Evolutionary conservation across 2,888 invertebrate genomes (phyloP).

Genomic region (Drosophila parthenogenetica): DNA sequence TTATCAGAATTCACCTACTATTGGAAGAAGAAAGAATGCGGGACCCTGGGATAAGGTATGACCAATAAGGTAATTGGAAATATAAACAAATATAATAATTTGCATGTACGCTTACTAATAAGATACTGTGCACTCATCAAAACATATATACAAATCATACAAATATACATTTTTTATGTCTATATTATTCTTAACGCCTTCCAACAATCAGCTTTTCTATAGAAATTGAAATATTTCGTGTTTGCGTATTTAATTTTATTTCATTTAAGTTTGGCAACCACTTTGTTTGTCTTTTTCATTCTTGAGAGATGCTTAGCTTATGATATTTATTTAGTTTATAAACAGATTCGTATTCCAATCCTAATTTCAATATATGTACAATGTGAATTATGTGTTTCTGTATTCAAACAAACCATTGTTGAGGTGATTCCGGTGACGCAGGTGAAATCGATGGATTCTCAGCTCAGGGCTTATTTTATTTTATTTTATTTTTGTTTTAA

Average conservation of each 20-base stretch:
- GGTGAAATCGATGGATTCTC: slow-evolving; percentile 49
- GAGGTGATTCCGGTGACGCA: slow-evolving; percentile 51
- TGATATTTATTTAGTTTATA: slow-evolving; percentile 27
- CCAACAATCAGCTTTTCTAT: slow-evolving; percentile 49
- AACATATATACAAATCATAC: neutral
- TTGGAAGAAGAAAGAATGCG: neutral
- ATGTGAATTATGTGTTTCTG: slow-evolving; percentile 7
- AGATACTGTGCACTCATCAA: neutral
- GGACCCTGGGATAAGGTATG: slow-evolving; percentile 16
- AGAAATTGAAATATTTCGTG: slow-evolving; percentile 25
- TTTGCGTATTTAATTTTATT: slow-evolving; percentile 49
- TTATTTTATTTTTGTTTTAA: slow-evolving; percentile 2
- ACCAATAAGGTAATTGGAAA: slow-evolving; percentile 38
- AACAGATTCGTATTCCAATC: neutral
- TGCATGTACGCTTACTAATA: slow-evolving; percentile 7
- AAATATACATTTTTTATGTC: slow-evolving; percentile 20
- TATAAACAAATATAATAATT: slow-evolving; percentile 25
- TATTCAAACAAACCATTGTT: slow-evolving; percentile 15
- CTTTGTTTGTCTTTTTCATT: slow-evolving; percentile 18
- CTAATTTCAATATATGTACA: neutral
- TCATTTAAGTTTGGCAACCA: slow-evolving; percentile 53
- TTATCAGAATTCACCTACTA: neutral
- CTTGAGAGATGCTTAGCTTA: slow-evolving; percentile 10
- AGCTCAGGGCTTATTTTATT: slow-evolving; percentile 13
- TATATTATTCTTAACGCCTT: slow-evolving; percentile 55